Percentiles rank a stretch among this genome's conserved stretches.
phyloP scores from a whole-genome alignment of 2,888 invertebrate species.

The Xiphydria camelus region DNA sequence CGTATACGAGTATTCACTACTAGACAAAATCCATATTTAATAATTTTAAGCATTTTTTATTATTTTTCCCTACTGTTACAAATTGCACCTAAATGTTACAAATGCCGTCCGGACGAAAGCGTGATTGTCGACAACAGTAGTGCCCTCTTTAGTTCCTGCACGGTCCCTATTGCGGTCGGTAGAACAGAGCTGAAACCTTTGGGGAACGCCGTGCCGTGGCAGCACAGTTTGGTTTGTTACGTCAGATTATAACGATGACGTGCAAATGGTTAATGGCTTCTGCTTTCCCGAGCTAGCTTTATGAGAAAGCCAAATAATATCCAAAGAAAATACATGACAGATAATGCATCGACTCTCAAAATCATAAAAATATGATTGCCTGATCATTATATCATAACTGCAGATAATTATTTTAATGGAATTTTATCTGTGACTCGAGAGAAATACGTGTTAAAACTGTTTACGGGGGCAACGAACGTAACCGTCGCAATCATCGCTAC shows the following conservation, averaged over 20 bases:
- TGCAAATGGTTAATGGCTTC: constrained; percentile 41
- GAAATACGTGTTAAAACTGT: constrained; percentile 32
- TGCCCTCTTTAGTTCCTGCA: too few relatives aligned
- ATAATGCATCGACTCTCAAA: constrained; percentile 65
- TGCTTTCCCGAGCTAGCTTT: constrained; percentile 39
- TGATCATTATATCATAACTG: constrained; percentile 30
- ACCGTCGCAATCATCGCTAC: constrained; percentile 25
- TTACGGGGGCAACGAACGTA: constrained; percentile 14
- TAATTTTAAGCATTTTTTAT: too few relatives aligned
- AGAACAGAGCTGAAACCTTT: too few relatives aligned
- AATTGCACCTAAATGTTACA: too few relatives aligned
- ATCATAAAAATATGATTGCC: constrained; percentile 63
- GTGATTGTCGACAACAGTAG: too few relatives aligned
- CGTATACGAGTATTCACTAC: too few relatives aligned
- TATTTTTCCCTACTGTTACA: too few relatives aligned
- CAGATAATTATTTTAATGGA: constrained; percentile 28
- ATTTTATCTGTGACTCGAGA: constrained; percentile 26
- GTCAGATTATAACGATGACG: constrained; percentile 29
- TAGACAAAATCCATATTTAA: too few relatives aligned
- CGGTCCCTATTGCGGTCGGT: too few relatives aligned
- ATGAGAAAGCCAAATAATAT: constrained; percentile 46
- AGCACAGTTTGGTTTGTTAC: constrained; percentile 26
- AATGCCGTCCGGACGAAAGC: too few relatives aligned
- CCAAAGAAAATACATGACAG: constrained; percentile 65
- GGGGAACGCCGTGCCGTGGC: constrained; percentile 17